Conservation (phyloP, 2,888 invertebrate genomes). For the Athripsodes cinereus region DNA sequence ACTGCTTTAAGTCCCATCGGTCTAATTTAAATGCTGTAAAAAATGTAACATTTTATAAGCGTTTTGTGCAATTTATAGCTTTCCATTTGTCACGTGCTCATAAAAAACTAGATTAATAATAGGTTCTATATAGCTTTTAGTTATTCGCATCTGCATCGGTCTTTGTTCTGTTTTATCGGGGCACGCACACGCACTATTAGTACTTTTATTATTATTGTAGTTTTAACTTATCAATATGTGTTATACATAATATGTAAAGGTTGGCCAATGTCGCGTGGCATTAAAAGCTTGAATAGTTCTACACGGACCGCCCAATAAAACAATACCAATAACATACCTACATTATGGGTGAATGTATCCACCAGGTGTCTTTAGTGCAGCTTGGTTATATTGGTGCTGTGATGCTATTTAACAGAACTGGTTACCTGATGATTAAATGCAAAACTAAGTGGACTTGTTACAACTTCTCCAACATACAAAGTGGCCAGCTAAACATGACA, state of each 20-base stretch:
- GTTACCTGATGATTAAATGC: conserved; percentile 1
- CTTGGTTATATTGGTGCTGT: not conserved
- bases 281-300: conserved; percentile 9
- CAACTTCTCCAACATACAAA: not conserved
- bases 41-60: not conserved
- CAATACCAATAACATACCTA: conserved; percentile 1
- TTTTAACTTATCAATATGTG: not conserved
- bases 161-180: not conserved
- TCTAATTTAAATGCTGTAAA: not conserved
- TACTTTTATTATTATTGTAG: not conserved
- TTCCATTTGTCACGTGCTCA: not conserved
- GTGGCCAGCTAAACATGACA: not conserved
- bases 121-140: not conserved
- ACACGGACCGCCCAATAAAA: conserved; percentile 13
- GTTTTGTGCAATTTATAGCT: not conserved
- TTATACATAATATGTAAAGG: conserved; percentile 4
- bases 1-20: not conserved
- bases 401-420: not conserved
- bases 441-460: not conserved
- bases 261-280: conserved; percentile 16
- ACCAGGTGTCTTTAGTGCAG: conserved; percentile 9
- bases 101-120: not conserved
- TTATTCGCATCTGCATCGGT: not conserved
- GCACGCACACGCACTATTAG: not conserved
- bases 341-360: not conserved